Evolutionary conservation across 1,140 invertebrate species (phyloP).

Genomic region (Drosophila ironensis): DNA sequence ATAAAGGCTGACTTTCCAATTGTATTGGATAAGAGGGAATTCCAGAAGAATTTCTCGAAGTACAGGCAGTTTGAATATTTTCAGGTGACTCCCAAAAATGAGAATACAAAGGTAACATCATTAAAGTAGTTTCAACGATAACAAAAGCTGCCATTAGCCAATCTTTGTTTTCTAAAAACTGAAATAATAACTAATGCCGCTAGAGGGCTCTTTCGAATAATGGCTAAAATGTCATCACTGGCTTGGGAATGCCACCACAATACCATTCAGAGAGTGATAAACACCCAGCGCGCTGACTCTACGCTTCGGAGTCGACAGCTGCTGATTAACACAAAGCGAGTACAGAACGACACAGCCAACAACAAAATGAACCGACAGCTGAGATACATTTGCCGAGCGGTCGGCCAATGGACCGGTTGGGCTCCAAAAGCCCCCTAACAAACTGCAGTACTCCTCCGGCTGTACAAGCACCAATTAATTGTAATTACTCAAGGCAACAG

Average conservation of each 20-base stretch:
- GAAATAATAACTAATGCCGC: too few species aligned
- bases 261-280: background rate
- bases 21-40: too few species aligned
- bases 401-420: conserved; percentile 29
- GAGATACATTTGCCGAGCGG: conserved; percentile 19
- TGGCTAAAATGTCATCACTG: background rate
- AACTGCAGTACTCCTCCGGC: conserved; percentile 12
- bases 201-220: too few species aligned
- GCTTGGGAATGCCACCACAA: background rate
- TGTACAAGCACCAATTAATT: conserved; percentile 29
- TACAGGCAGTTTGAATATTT: too few species aligned
- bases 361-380: conserved; percentile 4
- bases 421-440: background rate
- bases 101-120: too few species aligned
- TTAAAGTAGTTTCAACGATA: too few species aligned
- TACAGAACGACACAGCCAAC: conserved; percentile 13
- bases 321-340: conserved; percentile 52
- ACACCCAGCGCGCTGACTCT: conserved; percentile 3
- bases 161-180: too few species aligned
- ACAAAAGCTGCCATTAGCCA: too few species aligned
- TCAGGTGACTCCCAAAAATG: too few species aligned
- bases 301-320: conserved; percentile 35
- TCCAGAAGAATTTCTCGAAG: too few species aligned
- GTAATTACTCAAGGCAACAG: background rate
- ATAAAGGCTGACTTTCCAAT: background rate